Base-by-base conservation (phyloP, 2,113 vertebrate species). In the Syrmaticus mikado region DNA sequence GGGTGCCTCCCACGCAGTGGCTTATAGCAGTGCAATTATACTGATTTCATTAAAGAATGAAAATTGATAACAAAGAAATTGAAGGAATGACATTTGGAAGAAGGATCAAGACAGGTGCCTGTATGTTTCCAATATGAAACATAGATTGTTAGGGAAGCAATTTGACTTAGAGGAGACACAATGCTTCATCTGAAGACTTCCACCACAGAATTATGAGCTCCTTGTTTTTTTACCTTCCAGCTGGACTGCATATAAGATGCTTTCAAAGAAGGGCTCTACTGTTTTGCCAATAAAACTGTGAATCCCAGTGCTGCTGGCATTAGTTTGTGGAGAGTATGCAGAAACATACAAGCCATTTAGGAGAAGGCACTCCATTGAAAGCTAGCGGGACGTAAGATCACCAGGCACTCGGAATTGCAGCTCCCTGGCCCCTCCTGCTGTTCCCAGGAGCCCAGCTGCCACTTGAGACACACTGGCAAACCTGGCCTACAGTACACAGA, bases 81-180 rank as follows among this genome's bases (percentile, higher is more conserved):
- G 36, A 11, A 74, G 36, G 32, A 87, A 74, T 46, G 68, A 77
- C 85, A 85, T 38, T 80, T 7, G 3, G 45, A 87, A 92, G 67
- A 87, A 93, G 48, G 55, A 81, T 48, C 64, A 80, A 53, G 74
- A 72, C 14, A 85, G 41, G 20, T 74, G 32, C n/a, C 73, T 46
- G 5, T 1, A 2, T 18, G 6, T 60, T 87, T 95, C 45, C 64
- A 90, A 62, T 16, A 55, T 8, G 71, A 89, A 53, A 67, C 30
- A 68, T 6, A 66, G 36, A 66, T 18, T 19, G 6, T 64, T 36
- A 71, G 67, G 76, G 61, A 92, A 71, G 41, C 45, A 55, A 38
- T 21, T 30, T 7, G 6, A 38, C 36, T 84, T 48, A 13, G 4
- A 81, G 30, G 27, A 77, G 25, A 81, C 0, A 0, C 8, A 14